phyloP scores from a whole-genome alignment of 2,888 invertebrate species.

The Apotomis capreana region DNA sequence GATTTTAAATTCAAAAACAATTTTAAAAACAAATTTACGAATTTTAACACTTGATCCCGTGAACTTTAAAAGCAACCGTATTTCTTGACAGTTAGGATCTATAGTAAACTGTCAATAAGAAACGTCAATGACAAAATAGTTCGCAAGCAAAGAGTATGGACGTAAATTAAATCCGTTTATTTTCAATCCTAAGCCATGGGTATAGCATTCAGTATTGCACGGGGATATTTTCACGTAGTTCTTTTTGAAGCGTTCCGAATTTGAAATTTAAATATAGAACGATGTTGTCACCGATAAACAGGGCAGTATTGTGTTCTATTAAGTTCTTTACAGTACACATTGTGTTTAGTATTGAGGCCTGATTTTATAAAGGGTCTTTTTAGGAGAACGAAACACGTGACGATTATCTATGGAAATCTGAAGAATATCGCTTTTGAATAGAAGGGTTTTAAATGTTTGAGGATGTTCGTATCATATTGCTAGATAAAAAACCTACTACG shows the following conservation, averaged over 20 bases:
- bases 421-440: conserved; percentile 26
- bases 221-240: not conserved
- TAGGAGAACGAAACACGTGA: conserved; percentile 32
- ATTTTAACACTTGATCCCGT: conserved; percentile 13
- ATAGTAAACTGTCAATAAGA: not conserved
- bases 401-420: conserved; percentile 24
- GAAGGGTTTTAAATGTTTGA: conserved; percentile 11
- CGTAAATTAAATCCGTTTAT: not conserved
- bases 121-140: conserved; percentile 7
- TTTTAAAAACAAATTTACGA: conserved; percentile 39
- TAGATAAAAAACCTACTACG: too few relatives aligned
- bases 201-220: not conserved
- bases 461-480: not conserved
- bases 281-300: conserved; percentile 47
- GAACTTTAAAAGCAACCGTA: conserved; percentile 21
- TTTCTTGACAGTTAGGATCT: not conserved
- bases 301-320: conserved; percentile 43
- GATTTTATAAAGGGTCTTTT: conserved; percentile 33
- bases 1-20: conserved; percentile 41
- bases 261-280: conserved; percentile 45
- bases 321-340: conserved; percentile 41
- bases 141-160: conserved; percentile 1
- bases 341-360: conserved; percentile 36
- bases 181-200: conserved; percentile 10
- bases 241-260: conserved; percentile 39